phyloP scores from a whole-genome alignment of 2,888 invertebrate genomes.

The Hirtodrosophila trivittata region DNA sequence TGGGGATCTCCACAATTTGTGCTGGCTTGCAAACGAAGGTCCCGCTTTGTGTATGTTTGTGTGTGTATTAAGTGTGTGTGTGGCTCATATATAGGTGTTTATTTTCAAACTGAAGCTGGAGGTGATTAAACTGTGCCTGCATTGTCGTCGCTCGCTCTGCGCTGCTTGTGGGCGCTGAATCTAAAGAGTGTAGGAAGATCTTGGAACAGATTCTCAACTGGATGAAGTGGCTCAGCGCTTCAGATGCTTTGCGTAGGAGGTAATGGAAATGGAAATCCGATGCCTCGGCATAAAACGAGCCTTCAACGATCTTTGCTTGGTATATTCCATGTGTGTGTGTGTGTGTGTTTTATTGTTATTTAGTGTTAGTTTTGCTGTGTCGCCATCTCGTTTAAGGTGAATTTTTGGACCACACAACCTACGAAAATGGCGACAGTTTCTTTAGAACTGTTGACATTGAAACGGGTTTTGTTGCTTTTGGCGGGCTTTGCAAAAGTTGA shows the following conservation, averaged over 20 bases:
- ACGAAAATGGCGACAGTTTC: slow-evolving; percentile 48
- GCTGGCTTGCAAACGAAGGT: slow-evolving; percentile 31
- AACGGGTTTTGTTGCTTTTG: slow-evolving; percentile 45
- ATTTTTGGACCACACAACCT: slow-evolving; percentile 64
- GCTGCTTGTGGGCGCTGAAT: slow-evolving; percentile 45
- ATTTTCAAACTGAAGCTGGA: slow-evolving; percentile 63
- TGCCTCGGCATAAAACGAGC: slow-evolving; percentile 30
- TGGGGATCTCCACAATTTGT: slow-evolving; percentile 4
- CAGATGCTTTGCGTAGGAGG: slow-evolving; percentile 49
- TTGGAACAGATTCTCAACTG: slow-evolving; percentile 11
- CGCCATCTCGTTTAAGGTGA: slow-evolving; percentile 64
- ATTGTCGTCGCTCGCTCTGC: slow-evolving; percentile 3
- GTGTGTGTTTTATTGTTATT: slow-evolving; percentile 32
- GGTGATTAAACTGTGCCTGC: slow-evolving; percentile 60
- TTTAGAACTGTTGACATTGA: slow-evolving; percentile 39
- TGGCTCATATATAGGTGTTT: slow-evolving; percentile 56
- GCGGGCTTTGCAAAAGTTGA: slow-evolving; percentile 66
- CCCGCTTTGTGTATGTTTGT: slow-evolving; percentile 13
- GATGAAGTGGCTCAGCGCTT: slow-evolving; percentile 4
- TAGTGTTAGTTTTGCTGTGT: slow-evolving; percentile 50
- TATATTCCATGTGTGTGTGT: slow-evolving; percentile 4
- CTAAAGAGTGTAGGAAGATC: slow-evolving; percentile 9
- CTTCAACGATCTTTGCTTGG: slow-evolving; percentile 7
- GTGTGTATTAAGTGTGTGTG: slow-evolving; percentile 16
- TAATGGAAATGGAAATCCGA: slow-evolving; percentile 61